These are phyloP conservation scores for Hoplodrina blanda DNA, from an alignment of 2,888 invertebrate species.

Conservation along the genomic window DNA sequence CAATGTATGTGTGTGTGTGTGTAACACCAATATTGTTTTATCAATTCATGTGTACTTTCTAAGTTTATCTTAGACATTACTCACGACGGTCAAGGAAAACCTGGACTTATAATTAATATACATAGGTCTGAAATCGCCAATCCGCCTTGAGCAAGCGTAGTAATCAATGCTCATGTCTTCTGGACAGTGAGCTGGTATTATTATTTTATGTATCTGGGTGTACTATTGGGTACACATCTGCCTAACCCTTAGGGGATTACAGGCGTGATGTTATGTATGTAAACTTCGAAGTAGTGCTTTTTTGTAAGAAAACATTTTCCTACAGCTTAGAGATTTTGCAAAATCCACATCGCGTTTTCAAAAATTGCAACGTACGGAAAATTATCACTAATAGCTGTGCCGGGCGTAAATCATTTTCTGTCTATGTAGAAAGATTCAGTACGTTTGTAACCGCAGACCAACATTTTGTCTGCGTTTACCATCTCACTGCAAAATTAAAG, in stretches of 20 bases:
- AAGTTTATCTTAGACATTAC: no score
- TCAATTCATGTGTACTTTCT: no score
- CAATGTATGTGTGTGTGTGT: not conserved
- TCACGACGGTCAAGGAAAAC: no score
- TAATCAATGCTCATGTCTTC: no score
- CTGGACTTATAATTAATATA: not conserved
- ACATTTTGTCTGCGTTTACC: slow-evolving; percentile 31
- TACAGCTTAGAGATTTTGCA: not conserved
- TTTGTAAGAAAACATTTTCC: not conserved
- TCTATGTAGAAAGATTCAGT: slow-evolving; percentile 34
- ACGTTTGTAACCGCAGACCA: slow-evolving; percentile 41
- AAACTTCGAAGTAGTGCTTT: not conserved
- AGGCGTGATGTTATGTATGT: no score
- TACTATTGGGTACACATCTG: no score
- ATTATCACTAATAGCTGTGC: slow-evolving; percentile 30
- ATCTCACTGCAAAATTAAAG: slow-evolving; percentile 16
- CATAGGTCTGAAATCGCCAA: no score
- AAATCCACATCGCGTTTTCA: slow-evolving; percentile 21
- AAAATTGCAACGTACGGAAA: slow-evolving; percentile 30
- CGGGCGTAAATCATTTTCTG: slow-evolving; percentile 46
- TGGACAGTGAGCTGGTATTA: no score
- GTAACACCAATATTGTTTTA: no score
- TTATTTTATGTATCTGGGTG: no score
- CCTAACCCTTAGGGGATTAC: no score
- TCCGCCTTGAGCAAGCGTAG: no score